These are phyloP conservation scores for Eupithecia centaureata DNA, from an alignment of 2,888 invertebrate species.

Conservation along the genomic window DNA sequence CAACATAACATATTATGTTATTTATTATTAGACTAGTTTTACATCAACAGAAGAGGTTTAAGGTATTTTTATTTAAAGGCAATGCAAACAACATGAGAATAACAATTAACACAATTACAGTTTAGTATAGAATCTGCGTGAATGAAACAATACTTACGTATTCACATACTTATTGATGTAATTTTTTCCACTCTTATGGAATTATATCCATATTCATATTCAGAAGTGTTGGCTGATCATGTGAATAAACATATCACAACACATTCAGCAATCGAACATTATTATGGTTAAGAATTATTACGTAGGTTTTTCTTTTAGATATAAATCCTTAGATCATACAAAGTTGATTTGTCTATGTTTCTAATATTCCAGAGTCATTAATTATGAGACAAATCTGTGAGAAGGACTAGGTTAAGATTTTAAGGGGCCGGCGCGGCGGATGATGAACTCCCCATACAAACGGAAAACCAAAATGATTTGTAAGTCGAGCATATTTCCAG, in stretches of 20 bases:
- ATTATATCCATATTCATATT: constrained; percentile 25
- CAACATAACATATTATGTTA: no score
- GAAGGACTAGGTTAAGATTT: neutral
- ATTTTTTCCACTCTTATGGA: constrained; percentile 2
- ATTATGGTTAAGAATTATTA: constrained; percentile 8
- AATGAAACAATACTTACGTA: neutral
- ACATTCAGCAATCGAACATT: constrained; percentile 50
- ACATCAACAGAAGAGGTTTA: no score
- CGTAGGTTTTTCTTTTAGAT: neutral
- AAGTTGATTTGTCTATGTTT: neutral
- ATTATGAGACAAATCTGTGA: neutral
- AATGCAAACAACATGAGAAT: no score
- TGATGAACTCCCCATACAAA: no score
- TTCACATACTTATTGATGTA: neutral
- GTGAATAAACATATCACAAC: constrained; percentile 61
- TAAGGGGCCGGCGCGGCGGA: no score
- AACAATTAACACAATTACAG: no score
- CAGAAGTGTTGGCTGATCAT: constrained; percentile 44
- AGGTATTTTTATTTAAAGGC: neutral
- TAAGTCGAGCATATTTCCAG: no score
- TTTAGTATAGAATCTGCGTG: neutral
- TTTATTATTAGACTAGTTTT: no score
- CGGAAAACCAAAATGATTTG: no score
- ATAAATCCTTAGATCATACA: neutral
- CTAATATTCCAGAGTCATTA: neutral